Evolutionary conservation across 2,888 invertebrate genomes (phyloP), one percentile per base, ranked within the genome.

Genomic region (Norana najaformis): DNA sequence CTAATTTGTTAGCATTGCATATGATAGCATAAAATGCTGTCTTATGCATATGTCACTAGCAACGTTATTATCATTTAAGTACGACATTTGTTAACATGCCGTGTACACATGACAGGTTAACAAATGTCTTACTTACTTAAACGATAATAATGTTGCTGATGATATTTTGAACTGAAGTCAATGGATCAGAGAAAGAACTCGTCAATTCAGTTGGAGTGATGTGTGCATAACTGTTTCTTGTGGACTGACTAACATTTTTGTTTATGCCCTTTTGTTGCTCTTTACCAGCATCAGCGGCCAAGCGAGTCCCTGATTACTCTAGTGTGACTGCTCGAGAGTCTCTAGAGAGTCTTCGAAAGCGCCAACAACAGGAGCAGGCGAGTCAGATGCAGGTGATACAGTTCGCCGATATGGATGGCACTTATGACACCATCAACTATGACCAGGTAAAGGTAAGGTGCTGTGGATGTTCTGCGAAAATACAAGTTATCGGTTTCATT

Each of bases 241-340:
- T 69, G 30, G 69, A 69, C n/a, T n/a, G 69, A 69, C 30, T n/a
- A n/a, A n/a, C n/a, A n/a, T n/a, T n/a, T n/a, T n/a, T n/a, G 11
- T 69, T 69, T 16, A 16, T 69, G 30, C 8, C 20, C 69, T 53
- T 34, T 35, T 69, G 69, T 34, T 35, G 20, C 35, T 53, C 16
- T 36, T 20, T 30, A 13, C 36, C 69, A 36, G 83, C 90, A 88
- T 34, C 90, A 88, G 39, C 53, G n/a, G 89, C 37, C 37, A 85
- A 88, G 88, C 36, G 89, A 83, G 91, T 91, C 36, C 92, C 92
- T 23, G 91, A 91, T 13, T 92, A 92, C 89, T 91, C 92, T 1
- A 90, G 91, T 20, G 92, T 92, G 85, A 92, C 92, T 13, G 92
- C 92, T 1, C 89, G 92, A 23, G 92, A 92, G 90, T 92, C 92